Conservation (phyloP, 1,140 invertebrate species). For the Reticulitermes speratus region DNA sequence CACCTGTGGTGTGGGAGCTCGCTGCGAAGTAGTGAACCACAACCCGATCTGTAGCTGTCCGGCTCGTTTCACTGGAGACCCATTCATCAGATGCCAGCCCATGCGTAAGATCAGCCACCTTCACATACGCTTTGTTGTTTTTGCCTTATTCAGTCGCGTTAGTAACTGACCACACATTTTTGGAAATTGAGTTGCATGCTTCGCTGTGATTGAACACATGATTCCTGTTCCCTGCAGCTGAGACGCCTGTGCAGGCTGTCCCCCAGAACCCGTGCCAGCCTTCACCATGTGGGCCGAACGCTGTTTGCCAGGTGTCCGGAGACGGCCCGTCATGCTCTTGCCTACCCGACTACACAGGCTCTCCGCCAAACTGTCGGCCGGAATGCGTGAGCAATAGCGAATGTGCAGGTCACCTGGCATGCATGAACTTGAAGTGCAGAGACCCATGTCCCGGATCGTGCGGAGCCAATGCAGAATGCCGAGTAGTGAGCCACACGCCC, state of each 20-base stretch:
- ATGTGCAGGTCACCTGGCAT: constrained; percentile 49
- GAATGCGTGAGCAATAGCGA: constrained; percentile 53
- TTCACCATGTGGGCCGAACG: constrained; percentile 54
- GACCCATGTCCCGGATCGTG: constrained; percentile 54
- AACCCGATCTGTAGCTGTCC: constrained; percentile 53
- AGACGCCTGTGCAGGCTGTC: constrained; percentile 16
- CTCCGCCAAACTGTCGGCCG: constrained; percentile 53
- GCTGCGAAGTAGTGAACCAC: constrained; percentile 57
- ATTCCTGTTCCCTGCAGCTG: constrained; percentile 11
- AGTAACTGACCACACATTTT: background rate
- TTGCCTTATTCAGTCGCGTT: background rate
- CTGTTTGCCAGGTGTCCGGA: constrained; percentile 48
- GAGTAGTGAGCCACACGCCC: constrained; percentile 61
- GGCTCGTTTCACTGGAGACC: constrained; percentile 54
- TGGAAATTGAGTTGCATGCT: too few relatives aligned
- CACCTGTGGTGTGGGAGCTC: constrained; percentile 55
- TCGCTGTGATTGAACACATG: background rate
- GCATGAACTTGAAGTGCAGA: constrained; percentile 50
- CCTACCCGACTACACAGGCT: constrained; percentile 52
- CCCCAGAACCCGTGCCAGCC: constrained; percentile 46
- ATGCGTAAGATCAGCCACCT: constrained; percentile 34
- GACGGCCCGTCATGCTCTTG: constrained; percentile 52
- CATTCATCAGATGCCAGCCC: constrained; percentile 47
- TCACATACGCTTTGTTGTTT: background rate
- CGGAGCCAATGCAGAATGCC: constrained; percentile 64